Conservation (phyloP, 92 coral and sea anemone species). For the Plumapathes pennacea region DNA sequence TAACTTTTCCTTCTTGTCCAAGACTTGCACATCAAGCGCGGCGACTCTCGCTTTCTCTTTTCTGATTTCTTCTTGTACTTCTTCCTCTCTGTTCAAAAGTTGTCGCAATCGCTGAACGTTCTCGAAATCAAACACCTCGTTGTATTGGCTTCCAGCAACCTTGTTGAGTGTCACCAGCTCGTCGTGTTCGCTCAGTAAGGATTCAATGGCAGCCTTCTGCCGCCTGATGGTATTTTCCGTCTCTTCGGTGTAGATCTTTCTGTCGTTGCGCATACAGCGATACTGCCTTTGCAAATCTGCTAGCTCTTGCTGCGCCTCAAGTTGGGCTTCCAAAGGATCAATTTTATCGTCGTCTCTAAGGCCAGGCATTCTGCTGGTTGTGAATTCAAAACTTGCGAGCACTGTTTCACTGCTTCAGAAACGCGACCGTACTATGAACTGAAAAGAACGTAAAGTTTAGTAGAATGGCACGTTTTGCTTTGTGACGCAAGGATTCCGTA, state of each 20-base stretch:
- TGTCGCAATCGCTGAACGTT: conserved; percentile 60
- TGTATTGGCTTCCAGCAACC: conserved; percentile 71
- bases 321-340: conserved; percentile 78
- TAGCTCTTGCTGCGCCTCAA: conserved; percentile 86
- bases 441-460: too few species aligned
- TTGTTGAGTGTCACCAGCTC: conserved; percentile 60
- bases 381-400: too few species aligned
- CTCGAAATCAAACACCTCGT: conserved; percentile 56
- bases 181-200: conserved; percentile 62
- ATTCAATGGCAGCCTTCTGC: conserved; percentile 72
- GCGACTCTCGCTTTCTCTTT: conserved; percentile 45
- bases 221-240: conserved; percentile 79
- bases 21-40: conserved; percentile 49
- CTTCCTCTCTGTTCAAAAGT: conserved; percentile 62
- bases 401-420: too few species aligned
- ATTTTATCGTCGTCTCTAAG: conserved; percentile 74
- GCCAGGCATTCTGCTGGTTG: conserved; percentile 38
- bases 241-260: conserved; percentile 76
- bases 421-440: too few species aligned
- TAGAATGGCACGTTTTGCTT: too few species aligned
- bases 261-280: conserved; percentile 81
- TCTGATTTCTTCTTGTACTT: conserved; percentile 44
- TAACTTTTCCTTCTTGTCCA: conserved; percentile 47
- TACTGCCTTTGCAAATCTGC: conserved; percentile 75
- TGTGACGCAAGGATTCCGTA: too few species aligned